Conservation (phyloP, 2,888 invertebrate species). For the Amphipoea lucens region DNA sequence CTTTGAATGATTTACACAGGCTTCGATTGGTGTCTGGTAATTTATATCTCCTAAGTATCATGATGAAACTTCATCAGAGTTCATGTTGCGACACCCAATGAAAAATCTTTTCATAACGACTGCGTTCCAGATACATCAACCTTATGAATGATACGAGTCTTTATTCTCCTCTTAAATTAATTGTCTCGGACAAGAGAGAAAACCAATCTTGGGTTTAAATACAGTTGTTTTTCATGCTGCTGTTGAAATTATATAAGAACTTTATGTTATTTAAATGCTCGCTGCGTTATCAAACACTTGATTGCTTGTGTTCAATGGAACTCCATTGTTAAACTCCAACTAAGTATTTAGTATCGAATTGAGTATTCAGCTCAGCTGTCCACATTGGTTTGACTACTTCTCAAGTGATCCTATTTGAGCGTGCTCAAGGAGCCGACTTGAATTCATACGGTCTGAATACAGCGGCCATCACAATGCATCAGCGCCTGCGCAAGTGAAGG, state of each 20-base stretch:
- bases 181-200: slow-evolving; percentile 28
- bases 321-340: slow-evolving; percentile 35
- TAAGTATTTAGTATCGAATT: slow-evolving; percentile 48
- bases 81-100: slow-evolving; percentile 50
- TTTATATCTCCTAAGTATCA: slow-evolving; percentile 49
- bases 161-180: slow-evolving; percentile 48
- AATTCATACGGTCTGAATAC: slow-evolving; percentile 87
- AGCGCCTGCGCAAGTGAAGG: slow-evolving; percentile 87
- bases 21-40: slow-evolving; percentile 51
- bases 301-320: slow-evolving; percentile 21
- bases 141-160: slow-evolving; percentile 47
- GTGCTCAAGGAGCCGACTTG: slow-evolving; percentile 78
- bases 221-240: slow-evolving; percentile 17
- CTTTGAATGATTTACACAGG: slow-evolving; percentile 55
- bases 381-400: slow-evolving; percentile 65
- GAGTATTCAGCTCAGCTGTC: slow-evolving; percentile 64
- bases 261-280: slow-evolving; percentile 8
- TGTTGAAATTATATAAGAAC: slow-evolving; percentile 14
- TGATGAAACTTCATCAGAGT: slow-evolving; percentile 52
- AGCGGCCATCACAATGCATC: slow-evolving; percentile 89
- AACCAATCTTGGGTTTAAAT: slow-evolving; percentile 31
- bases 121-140: slow-evolving; percentile 57
- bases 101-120: slow-evolving; percentile 60
- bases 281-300: slow-evolving; percentile 22
- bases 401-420: slow-evolving; percentile 75